Evolutionary conservation across 2,113 vertebrate genomes (phyloP).

Genomic region (Platichthys flesus): DNA sequence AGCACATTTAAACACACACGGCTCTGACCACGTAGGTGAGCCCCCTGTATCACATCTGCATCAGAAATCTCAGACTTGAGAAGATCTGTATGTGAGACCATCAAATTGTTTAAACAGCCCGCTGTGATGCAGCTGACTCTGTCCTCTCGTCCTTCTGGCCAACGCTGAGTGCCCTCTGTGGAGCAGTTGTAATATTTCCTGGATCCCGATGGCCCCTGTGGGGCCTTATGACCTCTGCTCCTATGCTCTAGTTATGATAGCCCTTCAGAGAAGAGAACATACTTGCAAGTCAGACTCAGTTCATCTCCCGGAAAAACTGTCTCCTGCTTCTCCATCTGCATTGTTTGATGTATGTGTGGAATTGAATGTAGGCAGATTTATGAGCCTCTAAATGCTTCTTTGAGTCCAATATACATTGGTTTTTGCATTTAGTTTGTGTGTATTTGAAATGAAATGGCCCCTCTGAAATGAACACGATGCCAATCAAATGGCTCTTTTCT

Average conservation of each 20-base stretch:
- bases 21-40: constrained; percentile 62
- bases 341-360: constrained; percentile 24
- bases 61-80: constrained; percentile 62
- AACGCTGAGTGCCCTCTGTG: constrained; percentile 50
- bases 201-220: constrained; percentile 55
- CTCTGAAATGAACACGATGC: background rate
- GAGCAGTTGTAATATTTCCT: constrained; percentile 65
- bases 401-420: constrained; percentile 15
- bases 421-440: constrained; percentile 15
- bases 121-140: constrained; percentile 32
- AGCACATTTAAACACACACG: constrained; percentile 79
- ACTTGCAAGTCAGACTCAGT: constrained; percentile 44
- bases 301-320: constrained; percentile 45
- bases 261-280: constrained; percentile 55
- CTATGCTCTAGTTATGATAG: constrained; percentile 58
- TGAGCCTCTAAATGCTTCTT: background rate
- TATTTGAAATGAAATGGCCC: constrained; percentile 3
- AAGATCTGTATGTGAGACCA: constrained; percentile 28
- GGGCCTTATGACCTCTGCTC: constrained; percentile 70
- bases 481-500: constrained; percentile 10
- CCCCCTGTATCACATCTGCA: constrained; percentile 63
- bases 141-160: constrained; percentile 26
- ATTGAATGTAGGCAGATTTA: constrained; percentile 7
- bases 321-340: constrained; percentile 10
- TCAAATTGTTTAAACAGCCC: constrained; percentile 30